phyloP scores from a whole-genome alignment of 1,140 invertebrate species.

The Nomia melanderi region DNA sequence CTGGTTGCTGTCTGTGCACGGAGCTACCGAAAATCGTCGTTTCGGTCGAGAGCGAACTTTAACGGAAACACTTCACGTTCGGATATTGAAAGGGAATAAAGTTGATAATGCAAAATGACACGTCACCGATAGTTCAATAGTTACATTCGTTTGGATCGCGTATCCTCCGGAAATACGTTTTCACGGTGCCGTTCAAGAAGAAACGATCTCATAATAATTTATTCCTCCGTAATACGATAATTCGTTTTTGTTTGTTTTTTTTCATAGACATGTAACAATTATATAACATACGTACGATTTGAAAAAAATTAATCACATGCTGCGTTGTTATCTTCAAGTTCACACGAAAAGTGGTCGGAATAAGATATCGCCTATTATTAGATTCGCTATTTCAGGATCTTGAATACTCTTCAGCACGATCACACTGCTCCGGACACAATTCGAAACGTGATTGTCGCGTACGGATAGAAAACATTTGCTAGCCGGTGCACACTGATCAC shows the following conservation, averaged over 20 bases:
- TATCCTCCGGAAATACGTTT: slow-evolving; percentile 4
- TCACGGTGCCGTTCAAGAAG: background rate
- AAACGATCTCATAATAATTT: background rate
- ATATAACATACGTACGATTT: slow-evolving; percentile 59
- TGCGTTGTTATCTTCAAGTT: slow-evolving; percentile 68
- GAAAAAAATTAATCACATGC: slow-evolving; percentile 42
- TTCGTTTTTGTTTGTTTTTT: too few relatives aligned
- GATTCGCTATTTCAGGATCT: slow-evolving; percentile 64
- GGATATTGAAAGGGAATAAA: slow-evolving; percentile 11
- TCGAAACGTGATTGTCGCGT: slow-evolving; percentile 42
- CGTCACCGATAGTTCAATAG: slow-evolving; percentile 40
- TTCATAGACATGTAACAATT: slow-evolving; percentile 37
- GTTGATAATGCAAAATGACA: slow-evolving; percentile 28
- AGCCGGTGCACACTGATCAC: slow-evolving; percentile 18
- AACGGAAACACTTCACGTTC: background rate
- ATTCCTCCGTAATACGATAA: background rate
- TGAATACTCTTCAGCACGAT: slow-evolving; percentile 55
- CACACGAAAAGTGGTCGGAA: slow-evolving; percentile 65
- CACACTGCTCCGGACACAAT: slow-evolving; percentile 54
- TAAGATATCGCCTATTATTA: slow-evolving; percentile 68
- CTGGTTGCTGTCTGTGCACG: background rate
- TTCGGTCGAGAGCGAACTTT: background rate
- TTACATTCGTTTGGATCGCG: slow-evolving; percentile 8
- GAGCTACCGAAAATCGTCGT: background rate
- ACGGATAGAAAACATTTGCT: slow-evolving; percentile 18